A percentile compares a stretch with the other conserved stretches of the same genome.
Conservation (phyloP, 2,888 invertebrate species). For the Limnephilus auricula region DNA sequence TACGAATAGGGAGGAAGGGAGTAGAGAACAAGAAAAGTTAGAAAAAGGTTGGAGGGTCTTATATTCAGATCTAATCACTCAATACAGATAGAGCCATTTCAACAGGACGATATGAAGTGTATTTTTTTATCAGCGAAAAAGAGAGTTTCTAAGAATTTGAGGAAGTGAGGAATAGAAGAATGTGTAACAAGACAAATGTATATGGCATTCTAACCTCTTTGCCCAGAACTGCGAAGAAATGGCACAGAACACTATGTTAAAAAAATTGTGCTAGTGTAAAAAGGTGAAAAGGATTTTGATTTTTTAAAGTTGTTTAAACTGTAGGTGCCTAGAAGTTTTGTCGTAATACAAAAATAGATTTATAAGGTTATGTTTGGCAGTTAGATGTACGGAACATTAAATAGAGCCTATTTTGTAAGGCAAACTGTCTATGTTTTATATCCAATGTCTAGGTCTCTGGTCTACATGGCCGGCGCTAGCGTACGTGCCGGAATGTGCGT, state of each 20-base stretch:
- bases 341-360: not conserved
- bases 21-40: not conserved
- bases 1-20: not conserved
- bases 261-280: too few relatives aligned
- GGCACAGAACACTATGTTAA: not conserved
- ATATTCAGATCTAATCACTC: not conserved
- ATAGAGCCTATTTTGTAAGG: not conserved
- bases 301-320: too few relatives aligned
- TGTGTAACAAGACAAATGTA: too few relatives aligned
- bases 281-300: too few relatives aligned
- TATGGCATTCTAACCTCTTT: not conserved
- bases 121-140: not conserved
- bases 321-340: not conserved
- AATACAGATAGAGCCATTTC: not conserved
- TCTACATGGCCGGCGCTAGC: not conserved
- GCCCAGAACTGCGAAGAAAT: not conserved
- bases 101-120: not conserved
- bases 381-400: not conserved
- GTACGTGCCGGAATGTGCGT: constrained; percentile 2
- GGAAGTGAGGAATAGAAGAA: not conserved
- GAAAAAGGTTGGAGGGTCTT: not conserved
- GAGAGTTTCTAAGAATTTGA: not conserved
- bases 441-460: not conserved
- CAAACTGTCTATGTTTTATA: not conserved
- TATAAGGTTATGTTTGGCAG: not conserved